Evolutionary conservation across 2,888 invertebrate genomes (phyloP), one percentile per base, ranked within the genome.

Genomic region (Smittia aterrima): DNA sequence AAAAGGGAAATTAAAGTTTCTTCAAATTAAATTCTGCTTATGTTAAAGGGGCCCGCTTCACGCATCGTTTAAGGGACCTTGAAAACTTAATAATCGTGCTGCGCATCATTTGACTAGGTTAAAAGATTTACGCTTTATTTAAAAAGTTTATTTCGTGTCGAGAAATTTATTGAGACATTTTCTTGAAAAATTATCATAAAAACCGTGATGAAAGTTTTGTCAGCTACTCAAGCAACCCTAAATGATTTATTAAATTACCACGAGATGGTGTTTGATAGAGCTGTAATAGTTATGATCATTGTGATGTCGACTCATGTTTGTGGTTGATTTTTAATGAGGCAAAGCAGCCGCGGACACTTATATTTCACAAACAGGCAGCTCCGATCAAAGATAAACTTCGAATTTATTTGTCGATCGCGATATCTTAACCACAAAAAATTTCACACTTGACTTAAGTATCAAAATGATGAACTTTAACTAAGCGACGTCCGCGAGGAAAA

Each of bases 381-480:
- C n/a, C n/a, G n/a, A n/a, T n/a, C n/a, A n/a, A n/a, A n/a, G n/a
- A n/a, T n/a, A n/a, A n/a, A n/a, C n/a, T n/a, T n/a, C n/a, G n/a
- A n/a, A n/a, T n/a, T n/a, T n/a, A n/a, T n/a, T n/a, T n/a, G n/a
- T n/a, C n/a, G n/a, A n/a, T n/a, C n/a, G 32, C 32, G 32, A 32
- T 9, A 32, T 3, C 32, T 32, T 32, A n/a, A n/a, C n/a, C n/a
- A n/a, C n/a, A n/a, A 38, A 38, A 38, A 47, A 7, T 47, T 58
- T 22, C 4, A n/a, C 70, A 13, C n/a, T 54, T 20, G 70, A 70
- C 70, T 70, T 70, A 32, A 32, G 32, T 32, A 70, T 70, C 70
- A 70, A 54, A 54, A 16, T 70, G 70, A 70, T 70, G 53, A 70
- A 70, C 47, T 16, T 70, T 54, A 13, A 70, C 70, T 70, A 54